phyloP scores from a whole-genome alignment of 2,888 invertebrate species.

The Eudasyphora cyanicolor region DNA sequence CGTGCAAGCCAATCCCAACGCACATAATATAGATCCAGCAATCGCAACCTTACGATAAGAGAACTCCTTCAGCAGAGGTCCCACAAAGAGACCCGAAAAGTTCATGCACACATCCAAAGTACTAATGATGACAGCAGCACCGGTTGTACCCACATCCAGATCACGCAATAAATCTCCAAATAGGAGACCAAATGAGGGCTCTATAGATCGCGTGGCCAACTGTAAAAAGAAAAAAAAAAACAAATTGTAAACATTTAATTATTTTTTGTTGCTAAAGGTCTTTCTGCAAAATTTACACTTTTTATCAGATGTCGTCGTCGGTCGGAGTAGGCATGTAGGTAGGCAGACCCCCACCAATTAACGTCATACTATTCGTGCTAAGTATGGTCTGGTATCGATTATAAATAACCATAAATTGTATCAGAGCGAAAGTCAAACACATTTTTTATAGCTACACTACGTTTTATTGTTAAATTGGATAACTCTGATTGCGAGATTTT shows the following conservation, averaged over 20 bases:
- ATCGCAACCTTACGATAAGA: conserved; percentile 87
- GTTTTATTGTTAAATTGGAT: not conserved
- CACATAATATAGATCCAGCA: conserved; percentile 85
- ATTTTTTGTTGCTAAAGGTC: not conserved
- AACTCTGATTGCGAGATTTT: conserved; percentile 3
- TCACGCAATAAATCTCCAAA: conserved; percentile 87
- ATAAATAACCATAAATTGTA: not conserved
- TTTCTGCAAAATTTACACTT: not conserved
- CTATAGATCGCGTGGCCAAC: conserved; percentile 89
- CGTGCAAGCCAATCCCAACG: conserved; percentile 85
- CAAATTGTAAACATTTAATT: no score
- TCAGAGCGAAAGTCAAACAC: not conserved
- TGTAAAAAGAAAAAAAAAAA: conserved; percentile 79
- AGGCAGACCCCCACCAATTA: not conserved
- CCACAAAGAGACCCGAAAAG: conserved; percentile 89
- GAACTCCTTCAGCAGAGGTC: conserved; percentile 88
- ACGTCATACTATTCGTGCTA: not conserved
- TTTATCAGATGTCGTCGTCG: no score
- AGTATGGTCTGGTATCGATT: not conserved
- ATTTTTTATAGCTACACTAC: not conserved
- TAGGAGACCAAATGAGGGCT: conserved; percentile 90
- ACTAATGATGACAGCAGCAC: conserved; percentile 88
- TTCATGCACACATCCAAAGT: conserved; percentile 88
- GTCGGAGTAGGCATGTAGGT: no score
- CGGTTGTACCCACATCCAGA: conserved; percentile 87